phyloP scores from a whole-genome alignment of 2,888 invertebrate genomes.

The Scaptomyza cyrtandrae region DNA sequence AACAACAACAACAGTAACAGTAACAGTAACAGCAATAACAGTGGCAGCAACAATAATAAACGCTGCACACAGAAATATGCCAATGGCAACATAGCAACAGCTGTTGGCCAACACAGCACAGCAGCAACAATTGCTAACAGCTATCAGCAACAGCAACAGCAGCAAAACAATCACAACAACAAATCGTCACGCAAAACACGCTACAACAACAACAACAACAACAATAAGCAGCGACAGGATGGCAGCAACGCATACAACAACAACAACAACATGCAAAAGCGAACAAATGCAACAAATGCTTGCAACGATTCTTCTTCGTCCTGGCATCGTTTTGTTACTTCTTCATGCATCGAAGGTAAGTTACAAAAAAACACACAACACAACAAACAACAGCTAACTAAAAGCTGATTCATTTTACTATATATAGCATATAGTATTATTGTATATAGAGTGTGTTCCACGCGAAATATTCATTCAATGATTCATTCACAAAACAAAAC shows the following conservation, averaged over 20 bases:
- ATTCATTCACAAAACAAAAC: conserved; percentile 19
- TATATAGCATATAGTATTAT: neutral
- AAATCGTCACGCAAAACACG: conserved; percentile 32
- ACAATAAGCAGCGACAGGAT: conserved; percentile 20
- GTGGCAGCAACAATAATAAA: conserved; percentile 29
- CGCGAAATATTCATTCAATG: conserved; percentile 29
- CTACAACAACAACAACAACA: conserved; percentile 40
- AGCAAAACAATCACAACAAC: conserved; percentile 31
- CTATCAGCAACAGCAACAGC: conserved; percentile 43
- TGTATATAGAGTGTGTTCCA: conserved; percentile 53
- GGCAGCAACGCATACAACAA: conserved; percentile 31
- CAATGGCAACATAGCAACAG: conserved; percentile 42
- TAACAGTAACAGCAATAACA: conserved; percentile 22
- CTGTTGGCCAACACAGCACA: conserved; percentile 7
- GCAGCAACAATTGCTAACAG: conserved; percentile 21
- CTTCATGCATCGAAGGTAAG: conserved; percentile 82
- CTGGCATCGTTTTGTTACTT: conserved; percentile 65
- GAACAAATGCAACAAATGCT: conserved; percentile 21
- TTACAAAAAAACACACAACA: conserved; percentile 7
- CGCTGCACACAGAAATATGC: conserved; percentile 50
- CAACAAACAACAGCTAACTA: neutral
- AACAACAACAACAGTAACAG: conserved; percentile 14
- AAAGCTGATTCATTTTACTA: conserved; percentile 44
- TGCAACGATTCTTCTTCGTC: conserved; percentile 60
- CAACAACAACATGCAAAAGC: conserved; percentile 34